Evolutionary conservation across 37 sponge, comb jelly and placozoan species (phyloP).

Genomic region (Geodia barretti): DNA sequence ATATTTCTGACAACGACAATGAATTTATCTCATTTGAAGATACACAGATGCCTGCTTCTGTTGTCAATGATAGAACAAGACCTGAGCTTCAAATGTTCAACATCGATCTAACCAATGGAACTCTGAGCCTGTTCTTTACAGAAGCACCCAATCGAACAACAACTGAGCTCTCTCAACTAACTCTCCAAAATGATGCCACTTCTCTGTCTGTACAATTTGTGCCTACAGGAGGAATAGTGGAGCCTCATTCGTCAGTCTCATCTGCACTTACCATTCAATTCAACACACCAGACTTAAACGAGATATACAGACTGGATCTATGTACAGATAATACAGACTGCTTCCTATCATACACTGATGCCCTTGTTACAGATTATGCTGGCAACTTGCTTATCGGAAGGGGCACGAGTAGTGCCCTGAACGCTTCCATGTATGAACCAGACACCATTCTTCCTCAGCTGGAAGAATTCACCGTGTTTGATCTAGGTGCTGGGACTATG

Average conservation of each 20-base stretch:
- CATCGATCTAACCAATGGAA: constrained; percentile 73
- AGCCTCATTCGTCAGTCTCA: constrained; percentile 40
- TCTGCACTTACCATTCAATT: constrained; percentile 55
- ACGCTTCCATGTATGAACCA: constrained; percentile 36
- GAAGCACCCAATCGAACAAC: constrained; percentile 62
- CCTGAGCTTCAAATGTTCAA: constrained; percentile 69
- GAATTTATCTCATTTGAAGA: constrained; percentile 8
- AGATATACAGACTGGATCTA: constrained; percentile 59
- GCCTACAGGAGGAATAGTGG: constrained; percentile 65
- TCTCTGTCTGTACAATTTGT: constrained; percentile 11
- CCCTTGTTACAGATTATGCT: constrained; percentile 53
- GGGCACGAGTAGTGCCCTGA: constrained; percentile 10
- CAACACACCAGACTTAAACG: constrained; percentile 63
- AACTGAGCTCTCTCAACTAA: constrained; percentile 45
- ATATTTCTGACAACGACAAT: constrained; percentile 52
- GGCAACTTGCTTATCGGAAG: constrained; percentile 31
- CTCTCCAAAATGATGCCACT: constrained; percentile 39
- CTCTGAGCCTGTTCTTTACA: constrained; percentile 59
- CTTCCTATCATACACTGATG: constrained; percentile 27
- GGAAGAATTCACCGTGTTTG: constrained; percentile 44
- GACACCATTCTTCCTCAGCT: constrained; percentile 59
- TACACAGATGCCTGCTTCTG: constrained; percentile 16
- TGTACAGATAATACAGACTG: constrained; percentile 54
- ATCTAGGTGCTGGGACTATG: constrained; percentile 60
- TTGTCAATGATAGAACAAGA: constrained; percentile 44